Evolutionary conservation across 2,888 invertebrate genomes (phyloP).

Genomic region (Cistogaster globosa): DNA sequence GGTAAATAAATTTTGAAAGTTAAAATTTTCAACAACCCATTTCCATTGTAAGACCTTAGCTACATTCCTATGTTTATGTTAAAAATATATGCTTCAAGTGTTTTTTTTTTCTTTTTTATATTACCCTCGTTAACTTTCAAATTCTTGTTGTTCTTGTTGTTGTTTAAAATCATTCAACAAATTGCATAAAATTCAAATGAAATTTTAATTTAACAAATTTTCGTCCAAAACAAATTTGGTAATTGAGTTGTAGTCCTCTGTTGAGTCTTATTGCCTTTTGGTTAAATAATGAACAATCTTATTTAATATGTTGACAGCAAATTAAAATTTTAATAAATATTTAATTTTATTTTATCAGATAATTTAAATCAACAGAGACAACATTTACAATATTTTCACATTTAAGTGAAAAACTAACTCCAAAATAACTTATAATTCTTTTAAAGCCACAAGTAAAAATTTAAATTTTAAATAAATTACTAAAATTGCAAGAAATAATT

Average conservation of each 20-base stretch:
- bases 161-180: constrained; percentile 31
- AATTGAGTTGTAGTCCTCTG: constrained; percentile 1
- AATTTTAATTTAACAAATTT: constrained; percentile 61
- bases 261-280: constrained; percentile 23
- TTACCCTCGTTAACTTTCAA: neutral
- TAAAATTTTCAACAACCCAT: too few species aligned
- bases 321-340: constrained; percentile 58
- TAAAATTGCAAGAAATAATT: neutral
- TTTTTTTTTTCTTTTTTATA: neutral
- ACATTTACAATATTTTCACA: neutral
- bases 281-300: constrained; percentile 46
- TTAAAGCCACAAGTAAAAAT: too few species aligned
- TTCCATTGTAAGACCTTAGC: too few species aligned
- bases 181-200: constrained; percentile 56
- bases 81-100: too few species aligned
- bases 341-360: constrained; percentile 45
- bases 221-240: constrained; percentile 33
- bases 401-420: neutral
- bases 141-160: neutral
- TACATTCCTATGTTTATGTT: too few species aligned
- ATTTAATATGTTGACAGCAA: constrained; percentile 64
- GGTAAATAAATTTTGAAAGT: too few species aligned
- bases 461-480: neutral
- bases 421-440: too few species aligned
- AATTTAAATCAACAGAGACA: neutral